These are phyloP conservation scores for Mercenaria mercenaria DNA, from an alignment of 1,140 invertebrate species.

Conservation along the genomic window DNA sequence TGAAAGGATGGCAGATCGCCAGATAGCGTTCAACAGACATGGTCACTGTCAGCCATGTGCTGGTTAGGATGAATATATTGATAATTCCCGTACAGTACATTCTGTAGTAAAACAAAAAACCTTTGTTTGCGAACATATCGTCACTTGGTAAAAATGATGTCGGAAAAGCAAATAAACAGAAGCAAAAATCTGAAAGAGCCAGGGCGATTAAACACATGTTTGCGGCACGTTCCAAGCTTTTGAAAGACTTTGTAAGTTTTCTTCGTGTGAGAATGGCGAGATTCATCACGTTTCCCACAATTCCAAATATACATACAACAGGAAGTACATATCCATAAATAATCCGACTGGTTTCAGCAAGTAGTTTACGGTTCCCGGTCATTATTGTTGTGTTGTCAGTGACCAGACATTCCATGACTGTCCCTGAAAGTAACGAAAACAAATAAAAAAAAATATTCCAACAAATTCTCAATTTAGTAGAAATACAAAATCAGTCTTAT, in stretches of 20 bases:
- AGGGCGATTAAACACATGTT: slow-evolving; percentile 82
- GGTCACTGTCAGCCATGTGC: slow-evolving; percentile 84
- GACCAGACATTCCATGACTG: slow-evolving; percentile 35
- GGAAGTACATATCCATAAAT: slow-evolving; percentile 74
- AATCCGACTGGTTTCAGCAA: slow-evolving; percentile 45
- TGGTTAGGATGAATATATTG: slow-evolving; percentile 84
- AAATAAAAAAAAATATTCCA: no score
- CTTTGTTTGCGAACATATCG: slow-evolving; percentile 70
- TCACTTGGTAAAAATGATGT: slow-evolving; percentile 82
- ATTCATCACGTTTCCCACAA: slow-evolving; percentile 84
- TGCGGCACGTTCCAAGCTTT: slow-evolving; percentile 81
- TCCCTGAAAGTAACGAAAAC: slow-evolving; percentile 32
- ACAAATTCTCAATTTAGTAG: no score
- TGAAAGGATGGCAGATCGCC: slow-evolving; percentile 84
- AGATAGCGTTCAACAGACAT: slow-evolving; percentile 85
- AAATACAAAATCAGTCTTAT: no score
- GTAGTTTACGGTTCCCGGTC: slow-evolving; percentile 17
- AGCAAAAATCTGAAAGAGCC: slow-evolving; percentile 82
- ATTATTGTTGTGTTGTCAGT: slow-evolving; percentile 43
- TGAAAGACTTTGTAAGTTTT: slow-evolving; percentile 80
- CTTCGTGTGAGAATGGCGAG: slow-evolving; percentile 82
- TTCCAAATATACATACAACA: slow-evolving; percentile 82
- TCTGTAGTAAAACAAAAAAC: slow-evolving; percentile 80
- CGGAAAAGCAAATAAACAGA: slow-evolving; percentile 83
- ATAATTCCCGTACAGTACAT: slow-evolving; percentile 82